Evolutionary conservation across 1,140 invertebrate species (phyloP), one percentile per base, ranked within the genome.

Genomic region (Zelostemma sp.): DNA sequence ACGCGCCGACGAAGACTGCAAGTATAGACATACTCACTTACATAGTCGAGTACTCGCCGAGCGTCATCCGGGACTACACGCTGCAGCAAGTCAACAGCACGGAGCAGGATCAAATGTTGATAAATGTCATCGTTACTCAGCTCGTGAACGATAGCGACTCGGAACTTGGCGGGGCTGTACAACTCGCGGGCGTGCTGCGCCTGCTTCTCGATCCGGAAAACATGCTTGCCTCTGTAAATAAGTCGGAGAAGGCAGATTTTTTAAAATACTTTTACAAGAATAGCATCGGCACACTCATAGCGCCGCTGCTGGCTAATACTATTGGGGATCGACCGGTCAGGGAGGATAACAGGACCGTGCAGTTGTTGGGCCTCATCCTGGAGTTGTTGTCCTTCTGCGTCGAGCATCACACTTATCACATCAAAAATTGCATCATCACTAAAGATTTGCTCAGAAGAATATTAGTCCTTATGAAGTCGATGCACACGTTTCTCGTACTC

Each of bases 361-460:
- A 99, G 86, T 87, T 99, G 46, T 87, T 99, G 38, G 95, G 96
- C 43, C 87, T 99, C 48, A 97, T 99, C 40, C 83, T 99, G 55
- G 97, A 99, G 83, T 87, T 99, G 69, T 87, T 99, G 48, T 95
- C 96, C n/a, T 99, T 99, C 85, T 99, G 97, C 86, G 96, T 99
- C n/a, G 98, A 99, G 86, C 97, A 99, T 88, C 98, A 99, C 86
- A 95, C 95, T 43, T 99, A 97, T 87, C 97, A 99, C 85, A 98
- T 99, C 79, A 98, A 98, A 83, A 98, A 97, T 80, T 99, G 96
- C 85, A 94, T 99, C 82, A 90, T 99, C 70, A 96, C 96, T 84
- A 98, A 97, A 88, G 97, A 99, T 88, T 88, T 99, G 64, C 88
- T 99, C 49, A 91, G 94, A 80, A 90, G 94, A 84, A 96, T 99